Conservation (phyloP, 2,797 vertebrate species). For the Neosilurus mollespiculum region DNA sequence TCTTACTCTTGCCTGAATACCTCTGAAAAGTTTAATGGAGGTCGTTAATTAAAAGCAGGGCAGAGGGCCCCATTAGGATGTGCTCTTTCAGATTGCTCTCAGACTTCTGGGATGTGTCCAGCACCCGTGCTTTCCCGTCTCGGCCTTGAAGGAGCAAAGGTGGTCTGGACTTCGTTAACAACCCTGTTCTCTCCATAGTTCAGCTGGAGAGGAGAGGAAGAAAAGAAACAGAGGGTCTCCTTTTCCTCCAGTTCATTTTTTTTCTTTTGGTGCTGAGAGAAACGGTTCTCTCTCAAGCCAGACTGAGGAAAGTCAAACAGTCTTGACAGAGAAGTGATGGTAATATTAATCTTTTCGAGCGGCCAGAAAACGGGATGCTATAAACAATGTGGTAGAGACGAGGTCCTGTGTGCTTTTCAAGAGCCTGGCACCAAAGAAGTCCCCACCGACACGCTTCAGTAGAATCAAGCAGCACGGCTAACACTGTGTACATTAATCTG, state of each 20-base stretch:
- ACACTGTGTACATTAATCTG: constrained; percentile 45
- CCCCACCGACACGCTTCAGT: constrained; percentile 25
- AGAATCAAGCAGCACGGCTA: constrained; percentile 32
- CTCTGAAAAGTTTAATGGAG: constrained; percentile 45
- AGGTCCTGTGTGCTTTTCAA: constrained; percentile 57
- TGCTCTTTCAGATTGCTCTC: constrained; percentile 36
- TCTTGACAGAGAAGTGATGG: constrained; percentile 67
- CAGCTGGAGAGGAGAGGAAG: constrained; percentile 21
- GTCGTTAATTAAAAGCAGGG: constrained; percentile 45
- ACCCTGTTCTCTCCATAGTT: constrained; percentile 42
- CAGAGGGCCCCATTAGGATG: constrained; percentile 47
- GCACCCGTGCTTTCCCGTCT: constrained; percentile 22
- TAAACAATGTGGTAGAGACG: constrained; percentile 70
- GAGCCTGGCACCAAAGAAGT: constrained; percentile 36
- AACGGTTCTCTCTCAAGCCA: constrained; percentile 62
- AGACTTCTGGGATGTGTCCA: constrained; percentile 46
- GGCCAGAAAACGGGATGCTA: constrained; percentile 67
- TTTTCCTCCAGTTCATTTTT: constrained; percentile 34
- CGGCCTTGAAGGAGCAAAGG: constrained; percentile 50
- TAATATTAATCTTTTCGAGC: constrained; percentile 76
- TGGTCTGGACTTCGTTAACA: constrained; percentile 71
- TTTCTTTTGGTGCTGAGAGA: constrained; percentile 59
- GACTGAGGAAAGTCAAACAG: constrained; percentile 72
- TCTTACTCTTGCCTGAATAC: constrained; percentile 29
- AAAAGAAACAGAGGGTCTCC: constrained; percentile 59